Conservation (phyloP, 2,797 vertebrate genomes). For the Gallirallus australis region DNA sequence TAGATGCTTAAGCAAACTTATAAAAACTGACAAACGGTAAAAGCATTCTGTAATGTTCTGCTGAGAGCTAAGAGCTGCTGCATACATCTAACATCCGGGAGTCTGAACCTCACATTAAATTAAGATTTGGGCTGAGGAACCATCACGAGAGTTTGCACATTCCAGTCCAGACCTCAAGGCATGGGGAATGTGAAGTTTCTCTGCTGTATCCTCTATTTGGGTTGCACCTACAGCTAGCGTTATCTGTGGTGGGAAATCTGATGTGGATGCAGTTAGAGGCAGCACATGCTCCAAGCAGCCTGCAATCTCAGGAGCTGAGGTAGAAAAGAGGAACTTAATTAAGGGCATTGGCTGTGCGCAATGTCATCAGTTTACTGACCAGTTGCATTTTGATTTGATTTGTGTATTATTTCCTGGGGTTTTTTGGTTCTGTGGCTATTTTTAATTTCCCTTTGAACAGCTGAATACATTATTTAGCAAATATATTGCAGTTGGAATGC, state of each 20-base stretch:
- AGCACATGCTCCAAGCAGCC: background rate
- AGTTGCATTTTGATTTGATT: slow-evolving; percentile 12
- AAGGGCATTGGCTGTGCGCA: background rate
- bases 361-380: background rate
- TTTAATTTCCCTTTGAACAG: slow-evolving; percentile 40
- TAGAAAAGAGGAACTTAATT: background rate
- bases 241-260: background rate
- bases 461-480: slow-evolving; percentile 40
- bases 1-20: slow-evolving; percentile 55
- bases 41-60: slow-evolving; percentile 27
- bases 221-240: background rate
- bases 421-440: background rate
- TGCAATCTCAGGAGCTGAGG: background rate
- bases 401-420: background rate
- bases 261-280: background rate
- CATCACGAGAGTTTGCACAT: background rate
- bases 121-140: background rate
- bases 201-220: background rate
- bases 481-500: slow-evolving; percentile 10
- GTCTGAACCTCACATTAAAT: slow-evolving; percentile 9
- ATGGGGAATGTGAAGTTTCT: background rate
- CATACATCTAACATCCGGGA: slow-evolving; percentile 20
- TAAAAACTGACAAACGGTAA: slow-evolving; percentile 48
- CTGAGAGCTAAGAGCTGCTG: background rate
- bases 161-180: background rate